Base-by-base conservation (phyloP, 2,888 invertebrate species). In the Xestobium rufovillosum region DNA sequence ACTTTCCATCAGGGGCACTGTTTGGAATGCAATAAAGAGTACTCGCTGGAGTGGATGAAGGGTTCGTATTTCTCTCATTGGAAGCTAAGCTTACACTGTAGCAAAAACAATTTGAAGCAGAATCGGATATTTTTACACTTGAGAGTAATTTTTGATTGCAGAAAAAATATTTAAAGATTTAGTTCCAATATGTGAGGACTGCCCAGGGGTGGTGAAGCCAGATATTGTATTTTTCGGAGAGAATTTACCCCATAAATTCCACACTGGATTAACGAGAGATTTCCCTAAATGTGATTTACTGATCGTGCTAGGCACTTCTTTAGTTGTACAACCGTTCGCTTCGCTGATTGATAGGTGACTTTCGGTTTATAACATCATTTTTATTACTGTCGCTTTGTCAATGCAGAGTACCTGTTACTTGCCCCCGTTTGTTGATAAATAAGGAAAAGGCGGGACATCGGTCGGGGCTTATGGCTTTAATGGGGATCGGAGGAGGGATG, bases 211-310 rank as follows among this genome's bases (percentile, higher is more conserved):
- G 3, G 86, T 96, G 0, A 95, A 95, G 62, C 95, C 95, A 4
- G 94, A 96, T 57, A 90, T 97, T 50, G 84, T 95, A 9, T 94
- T 97, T 68, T 97, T 95, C 64, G 95, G 95, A 0, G 95, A 96
- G 70, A 76, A 76, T 58, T 71, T 96, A 10, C 94, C 96, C 0
- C 67, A 71, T 0, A 71, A 79, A 45, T 96, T 94, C 60, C 81
- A 84, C 50, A 58, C 63, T 3, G 72, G 77, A 45, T 71, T 83
- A 6, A 68, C 72, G 13, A 66, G 70, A 50, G 95, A 96, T 67
- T 89, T 96, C 58, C 68, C 74, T 26, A 69, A 81, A 38, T 95
- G 94, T 59, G 94, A 96, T 65, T 70, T 96, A 54, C 72, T 97
- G 14, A 86, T 97, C 38, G 83, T 97, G 14, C 83, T 97, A 80